Percentiles rank a stretch among this genome's conserved stretches.
phyloP scores from a whole-genome alignment of 2,113 vertebrate species.

The Amblyornis subalaris region DNA sequence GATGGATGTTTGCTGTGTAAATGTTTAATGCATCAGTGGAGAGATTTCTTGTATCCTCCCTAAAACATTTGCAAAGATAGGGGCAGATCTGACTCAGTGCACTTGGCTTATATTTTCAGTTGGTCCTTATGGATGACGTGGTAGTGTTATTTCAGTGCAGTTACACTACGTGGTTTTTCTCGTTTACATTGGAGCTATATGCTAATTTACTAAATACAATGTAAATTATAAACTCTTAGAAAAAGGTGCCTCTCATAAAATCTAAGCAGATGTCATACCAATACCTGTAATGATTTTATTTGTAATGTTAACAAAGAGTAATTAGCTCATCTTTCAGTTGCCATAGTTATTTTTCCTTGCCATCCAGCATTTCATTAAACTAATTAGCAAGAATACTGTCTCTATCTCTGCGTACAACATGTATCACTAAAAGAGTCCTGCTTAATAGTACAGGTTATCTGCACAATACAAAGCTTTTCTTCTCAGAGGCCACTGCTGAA shows the following conservation, averaged over 20 bases:
- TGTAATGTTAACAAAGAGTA: constrained; percentile 8
- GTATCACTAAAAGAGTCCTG: not conserved
- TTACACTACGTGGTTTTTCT: not conserved
- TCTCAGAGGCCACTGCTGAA: not conserved
- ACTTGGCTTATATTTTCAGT: not conserved
- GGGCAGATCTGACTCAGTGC: not conserved
- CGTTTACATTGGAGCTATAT: not conserved
- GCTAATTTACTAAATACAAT: not conserved
- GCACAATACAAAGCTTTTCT: not conserved
- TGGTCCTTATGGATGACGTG: not conserved
- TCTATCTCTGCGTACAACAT: not conserved
- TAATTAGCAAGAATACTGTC: constrained; percentile 9
- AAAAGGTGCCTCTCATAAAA: not conserved
- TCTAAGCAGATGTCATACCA: not conserved
- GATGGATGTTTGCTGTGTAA: not conserved
- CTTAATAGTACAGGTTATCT: not conserved
- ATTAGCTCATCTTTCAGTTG: constrained; percentile 37
- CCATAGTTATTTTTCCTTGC: constrained; percentile 48
- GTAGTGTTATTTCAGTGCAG: not conserved
- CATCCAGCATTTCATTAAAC: constrained; percentile 14
- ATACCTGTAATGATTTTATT: constrained; percentile 32
- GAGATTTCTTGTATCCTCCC: not conserved
- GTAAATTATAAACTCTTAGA: not conserved
- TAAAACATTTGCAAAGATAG: not conserved
- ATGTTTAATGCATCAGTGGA: not conserved